Base-by-base conservation (phyloP, 2,888 invertebrate genomes). In the Nowickia ferox region DNA sequence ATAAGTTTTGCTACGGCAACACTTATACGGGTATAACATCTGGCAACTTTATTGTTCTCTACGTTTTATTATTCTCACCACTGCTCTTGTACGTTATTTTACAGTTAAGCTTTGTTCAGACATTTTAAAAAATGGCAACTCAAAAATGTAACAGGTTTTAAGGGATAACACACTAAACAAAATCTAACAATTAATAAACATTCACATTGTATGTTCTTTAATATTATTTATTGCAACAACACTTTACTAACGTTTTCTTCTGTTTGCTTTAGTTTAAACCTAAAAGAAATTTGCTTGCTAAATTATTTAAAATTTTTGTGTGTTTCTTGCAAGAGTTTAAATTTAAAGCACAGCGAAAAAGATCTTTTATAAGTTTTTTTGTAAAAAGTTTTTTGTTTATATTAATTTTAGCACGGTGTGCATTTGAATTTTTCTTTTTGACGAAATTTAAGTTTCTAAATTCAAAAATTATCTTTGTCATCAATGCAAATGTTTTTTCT, bases 401-500 rank as follows among this genome's bases (percentile, higher is more conserved):
- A 46, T 6, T 48, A 22, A 17, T 22, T 66, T 38, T 51, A 48
- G 9, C 53, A 63, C 10, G 46, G 9, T 44, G 30, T 53, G 68
- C 40, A 59, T 68, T 44, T 10, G 1, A 11, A 19, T 63, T 42
- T 8, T 65, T 42, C 19, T 44, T 44, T 42, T n/a, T 55, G 10
- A 19, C 17, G n/a, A 44, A 22, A 11, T 65, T 63, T 79, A 44
- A 13, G 44, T 44, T 65, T 38, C 46, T 61, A n/a, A 66, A n/a
- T 57, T 69, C 40, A 79, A 48, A 59, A 59, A 68, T 9, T 63
- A 44, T 65, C 72, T 76, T 75, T 75, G 78, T 86, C 79, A 83
- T 86, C 86, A 86, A 83, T 83, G 86, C 83, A 86, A 86, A 75
- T 81, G 53, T 82, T 75, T 86, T 63, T 83, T 80, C 44, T 42